A percentile compares a stretch with the other conserved stretches of the same genome.
Evolutionary conservation across 2,113 vertebrate genomes (phyloP).

Genomic region (Gymnorhina tibicen): DNA sequence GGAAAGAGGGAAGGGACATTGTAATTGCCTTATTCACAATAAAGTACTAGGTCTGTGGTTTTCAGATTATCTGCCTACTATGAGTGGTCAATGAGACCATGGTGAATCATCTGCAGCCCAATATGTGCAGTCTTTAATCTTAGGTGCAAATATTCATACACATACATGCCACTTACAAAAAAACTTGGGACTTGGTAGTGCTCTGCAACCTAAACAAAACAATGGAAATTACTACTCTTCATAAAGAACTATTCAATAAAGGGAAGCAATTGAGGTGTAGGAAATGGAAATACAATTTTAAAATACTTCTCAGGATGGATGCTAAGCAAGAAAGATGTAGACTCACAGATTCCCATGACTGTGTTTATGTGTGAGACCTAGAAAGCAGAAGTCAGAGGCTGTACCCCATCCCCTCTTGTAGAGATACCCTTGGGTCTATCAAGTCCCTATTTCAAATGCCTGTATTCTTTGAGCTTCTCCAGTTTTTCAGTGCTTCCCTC

Average conservation of each 20-base stretch:
- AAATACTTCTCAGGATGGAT: not conserved
- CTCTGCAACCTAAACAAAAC: not conserved
- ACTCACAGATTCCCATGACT: not conserved
- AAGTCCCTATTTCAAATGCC: not conserved
- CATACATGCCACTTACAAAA: not conserved
- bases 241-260: not conserved
- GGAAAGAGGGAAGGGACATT: not conserved
- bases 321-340: not conserved
- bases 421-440: not conserved
- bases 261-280: not conserved
- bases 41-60: not conserved
- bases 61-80: not conserved
- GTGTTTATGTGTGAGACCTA: not conserved
- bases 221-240: not conserved
- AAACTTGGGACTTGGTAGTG: not conserved
- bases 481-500: not conserved
- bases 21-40: not conserved
- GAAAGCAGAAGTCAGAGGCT: not conserved
- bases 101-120: not conserved
- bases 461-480: not conserved
- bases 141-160: not conserved
- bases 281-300: not conserved
- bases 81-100: not conserved
- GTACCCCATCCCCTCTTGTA: not conserved
- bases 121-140: not conserved